Evolutionary conservation across 1,140 invertebrate genomes (phyloP), one percentile per base, ranked within the genome.

Genomic region (Cydia amplana): DNA sequence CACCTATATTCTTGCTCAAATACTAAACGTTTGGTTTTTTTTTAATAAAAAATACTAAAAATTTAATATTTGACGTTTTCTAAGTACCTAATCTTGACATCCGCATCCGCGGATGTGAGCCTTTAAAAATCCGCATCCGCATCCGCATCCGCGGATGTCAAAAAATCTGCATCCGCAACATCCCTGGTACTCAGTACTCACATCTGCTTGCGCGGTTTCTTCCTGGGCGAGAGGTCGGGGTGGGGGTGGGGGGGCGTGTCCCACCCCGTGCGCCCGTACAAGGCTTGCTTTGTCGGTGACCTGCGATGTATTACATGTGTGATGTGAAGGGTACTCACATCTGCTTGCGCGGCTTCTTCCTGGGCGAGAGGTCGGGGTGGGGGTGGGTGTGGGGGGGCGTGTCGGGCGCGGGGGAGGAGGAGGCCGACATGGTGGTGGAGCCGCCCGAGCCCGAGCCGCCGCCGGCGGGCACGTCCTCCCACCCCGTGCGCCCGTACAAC

Each of bases 301-400:
- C n/a, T n/a, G n/a, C n/a, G n/a, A n/a, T n/a, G n/a, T n/a, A n/a
- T n/a, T n/a, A n/a, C n/a, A n/a, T n/a, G n/a, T n/a, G n/a, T n/a
- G n/a, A n/a, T n/a, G n/a, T n/a, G n/a, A n/a, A n/a, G n/a, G n/a
- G 32, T 9, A 89, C 95, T 95, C 75, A 93, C 92, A 90, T 83
- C 80, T 97, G 96, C 86, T 97, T 97, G 76, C 96, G 90, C 0
- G 96, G 96, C 87, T 96, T 96, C 87, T 97, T 97, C 78, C 96
- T 91, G 3, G 96, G 96, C 72, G 87, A 89, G 1, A 87, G 74
- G 43, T 89, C 88, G 7, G 81, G 79, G 3, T 76, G 78, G n/a
- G 76, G 67, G 5, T 83, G 81, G 25, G 93, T n/a, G n/a, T n/a
- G n/a, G n/a, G n/a, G n/a, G n/a, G n/a, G 95, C n/a, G 95, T 25